Evolutionary conservation across 2,888 invertebrate genomes (phyloP).

Genomic region (Didymodactylos carnosus): DNA sequence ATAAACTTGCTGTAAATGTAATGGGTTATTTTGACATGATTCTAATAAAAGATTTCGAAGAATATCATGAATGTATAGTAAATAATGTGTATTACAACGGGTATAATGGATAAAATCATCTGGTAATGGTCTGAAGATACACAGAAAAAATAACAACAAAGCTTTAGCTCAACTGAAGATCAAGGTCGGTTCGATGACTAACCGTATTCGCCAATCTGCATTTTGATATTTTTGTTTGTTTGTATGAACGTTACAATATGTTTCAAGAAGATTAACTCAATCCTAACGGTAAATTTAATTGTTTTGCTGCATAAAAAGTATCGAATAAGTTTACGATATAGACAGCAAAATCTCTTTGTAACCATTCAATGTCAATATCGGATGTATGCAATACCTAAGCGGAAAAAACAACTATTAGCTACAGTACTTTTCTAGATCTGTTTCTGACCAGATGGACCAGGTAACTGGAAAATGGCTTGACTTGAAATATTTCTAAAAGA

Average conservation of each 20-base stretch:
- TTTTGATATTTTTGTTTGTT: conserved; percentile 79
- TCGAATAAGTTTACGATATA: conserved; percentile 94
- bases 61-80: conserved; percentile 50
- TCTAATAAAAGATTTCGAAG: conserved; percentile 2
- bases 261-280: conserved; percentile 56
- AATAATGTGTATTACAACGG: conserved; percentile 75
- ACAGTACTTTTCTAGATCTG: too few species aligned
- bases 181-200: too few species aligned
- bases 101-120: conserved; percentile 62
- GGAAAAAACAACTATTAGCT: too few species aligned
- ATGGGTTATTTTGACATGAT: neutral
- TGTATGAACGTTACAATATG: conserved; percentile 54
- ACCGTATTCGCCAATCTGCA: conserved; percentile 61
- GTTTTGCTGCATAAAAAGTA: conserved; percentile 65
- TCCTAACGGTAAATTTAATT: conserved; percentile 48
- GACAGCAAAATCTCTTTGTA: conserved; percentile 78
- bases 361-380: conserved; percentile 65
- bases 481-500: too few species aligned
- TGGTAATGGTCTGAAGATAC: conserved; percentile 51
- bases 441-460: too few species aligned
- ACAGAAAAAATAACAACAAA: too few species aligned
- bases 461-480: too few species aligned
- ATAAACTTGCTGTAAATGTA: neutral
- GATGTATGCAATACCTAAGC: conserved; percentile 87
- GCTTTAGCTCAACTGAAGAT: too few species aligned